Conservation (phyloP, 2,888 invertebrate genomes). For the Caenorhabditis macrosperma region DNA sequence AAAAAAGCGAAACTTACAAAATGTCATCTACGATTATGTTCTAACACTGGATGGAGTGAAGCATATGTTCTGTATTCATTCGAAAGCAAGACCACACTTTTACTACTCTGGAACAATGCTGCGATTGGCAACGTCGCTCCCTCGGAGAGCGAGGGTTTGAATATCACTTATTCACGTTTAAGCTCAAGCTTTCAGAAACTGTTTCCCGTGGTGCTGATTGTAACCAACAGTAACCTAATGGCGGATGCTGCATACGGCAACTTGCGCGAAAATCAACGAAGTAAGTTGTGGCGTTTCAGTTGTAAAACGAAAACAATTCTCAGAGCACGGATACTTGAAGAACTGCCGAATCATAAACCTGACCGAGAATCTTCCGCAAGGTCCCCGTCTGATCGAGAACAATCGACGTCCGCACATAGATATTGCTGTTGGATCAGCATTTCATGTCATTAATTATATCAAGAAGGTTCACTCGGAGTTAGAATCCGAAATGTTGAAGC, state of each 20-base stretch:
- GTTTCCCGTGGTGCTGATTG: constrained; percentile 2
- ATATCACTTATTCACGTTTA: background rate
- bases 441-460: background rate
- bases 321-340: background rate
- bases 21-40: constrained; percentile 6
- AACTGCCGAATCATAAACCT: too few relatives aligned
- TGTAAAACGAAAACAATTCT: background rate
- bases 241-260: background rate
- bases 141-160: background rate
- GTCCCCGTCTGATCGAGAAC: background rate
- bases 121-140: background rate
- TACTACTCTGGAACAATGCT: constrained; percentile 1
- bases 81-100: background rate
- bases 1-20: background rate
- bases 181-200: background rate
- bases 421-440: constrained; percentile 1
- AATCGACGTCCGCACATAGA: background rate
- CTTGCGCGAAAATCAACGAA: background rate
- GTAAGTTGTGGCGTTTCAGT: background rate
- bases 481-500: background rate
- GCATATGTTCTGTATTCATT: constrained; percentile 30
- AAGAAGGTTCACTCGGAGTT: background rate
- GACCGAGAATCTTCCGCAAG: background rate
- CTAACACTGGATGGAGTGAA: background rate
- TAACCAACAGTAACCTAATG: background rate